Evolutionary conservation across 2,888 invertebrate species (phyloP), one percentile per base, ranked within the genome.

Genomic region (Sarcophaga carnaria): DNA sequence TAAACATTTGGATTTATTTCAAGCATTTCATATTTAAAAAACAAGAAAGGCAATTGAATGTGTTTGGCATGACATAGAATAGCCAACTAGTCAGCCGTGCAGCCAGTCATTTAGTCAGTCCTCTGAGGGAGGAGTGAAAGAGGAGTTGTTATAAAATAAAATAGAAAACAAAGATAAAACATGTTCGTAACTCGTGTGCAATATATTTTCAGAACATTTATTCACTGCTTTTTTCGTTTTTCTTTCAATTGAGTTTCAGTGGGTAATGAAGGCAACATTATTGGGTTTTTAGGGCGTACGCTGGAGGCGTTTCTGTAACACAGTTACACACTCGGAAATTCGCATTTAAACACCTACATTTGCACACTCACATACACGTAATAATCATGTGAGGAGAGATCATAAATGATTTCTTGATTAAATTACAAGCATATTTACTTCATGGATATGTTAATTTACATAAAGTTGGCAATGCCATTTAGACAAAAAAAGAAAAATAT

Each of bases 201-300:
- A 49, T 49, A 49, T 14, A 49, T 49, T 49, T 49, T 14, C 54
- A 4, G 54, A 54, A 54, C 12, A 54, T 54, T 54, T 54, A 14
- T 12, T 54, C 12, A 17, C 14, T 17, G 54, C 1, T 54, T 14
- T 54, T 54, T 14, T 54, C 2, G 12, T 14, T 54, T 54, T 3
- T 54, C 12, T 54, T 54, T 54, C 17, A 12, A 54, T 17, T 54
- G 54, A 12, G 12, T 12, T 12, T 54, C 5, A 54, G 14, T 54
- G 54, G 17, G 14, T 54, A 54, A 54, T 17, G 54, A 54, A 17
- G 70, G 62, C 27, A 69, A 62, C 25, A n/a, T 49, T 62, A 54
- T 62, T 62, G 22, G 17, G 62, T 63, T 49, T 62, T 70, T 27
- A 70, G 70, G 78, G 78, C 70, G 78, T 78, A 47, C 49, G 70